Evolutionary conservation across 2,797 vertebrate genomes (phyloP).

Genomic region (Sphaeramia orbicularis): DNA sequence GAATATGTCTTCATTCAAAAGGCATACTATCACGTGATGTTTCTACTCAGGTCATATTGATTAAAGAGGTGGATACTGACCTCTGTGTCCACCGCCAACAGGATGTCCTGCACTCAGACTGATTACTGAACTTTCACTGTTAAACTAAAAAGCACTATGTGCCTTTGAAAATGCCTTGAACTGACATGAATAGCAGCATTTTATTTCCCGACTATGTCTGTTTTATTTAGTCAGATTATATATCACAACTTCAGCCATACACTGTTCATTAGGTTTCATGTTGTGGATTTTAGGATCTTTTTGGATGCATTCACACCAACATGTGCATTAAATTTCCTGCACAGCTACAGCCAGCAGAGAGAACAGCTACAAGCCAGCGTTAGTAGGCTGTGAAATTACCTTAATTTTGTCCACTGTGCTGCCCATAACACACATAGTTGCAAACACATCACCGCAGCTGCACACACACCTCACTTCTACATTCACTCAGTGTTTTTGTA

Average conservation of each 20-base stretch:
- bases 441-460: slow-evolving; percentile 3
- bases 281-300: not conserved
- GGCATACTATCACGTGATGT: slow-evolving; percentile 1
- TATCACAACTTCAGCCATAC: not conserved
- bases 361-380: slow-evolving; percentile 61
- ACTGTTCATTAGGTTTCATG: slow-evolving; percentile 1
- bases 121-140: slow-evolving; percentile 2
- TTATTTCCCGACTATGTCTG: not conserved
- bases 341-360: slow-evolving; percentile 38
- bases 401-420: slow-evolving; percentile 64
- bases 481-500: too few species aligned
- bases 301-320: slow-evolving; percentile 8
- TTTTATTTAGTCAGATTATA: not conserved
- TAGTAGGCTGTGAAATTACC: slow-evolving; percentile 74
- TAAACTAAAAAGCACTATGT: not conserved
- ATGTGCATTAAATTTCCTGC: slow-evolving; percentile 36
- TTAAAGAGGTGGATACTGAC: slow-evolving; percentile 1
- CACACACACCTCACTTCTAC: not conserved
- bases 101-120: slow-evolving; percentile 2
- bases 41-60: not conserved
- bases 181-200: not conserved
- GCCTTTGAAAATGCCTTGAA: not conserved
- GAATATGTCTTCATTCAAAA: slow-evolving; percentile 4
- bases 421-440: slow-evolving; percentile 31
- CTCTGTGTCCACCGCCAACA: not conserved